A percentile compares a stretch with the other conserved stretches of the same genome.
Evolutionary conservation across 2,113 vertebrate species (phyloP).

Genomic region (Columba livia): DNA sequence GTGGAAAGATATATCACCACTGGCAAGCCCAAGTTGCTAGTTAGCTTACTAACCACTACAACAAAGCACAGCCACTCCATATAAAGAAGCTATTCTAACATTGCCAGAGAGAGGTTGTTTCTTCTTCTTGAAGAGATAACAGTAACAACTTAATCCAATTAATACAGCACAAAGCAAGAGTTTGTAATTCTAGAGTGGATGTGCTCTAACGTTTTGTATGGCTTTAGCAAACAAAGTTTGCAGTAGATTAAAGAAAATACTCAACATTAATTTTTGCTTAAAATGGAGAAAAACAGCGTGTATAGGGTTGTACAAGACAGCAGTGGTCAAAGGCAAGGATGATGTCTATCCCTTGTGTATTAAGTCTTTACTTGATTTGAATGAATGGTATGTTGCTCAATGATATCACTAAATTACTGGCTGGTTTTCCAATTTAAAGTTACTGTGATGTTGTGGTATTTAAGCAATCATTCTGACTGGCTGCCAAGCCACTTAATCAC

Average conservation of each 20-base stretch:
- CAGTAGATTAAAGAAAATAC: slow-evolving; percentile 12
- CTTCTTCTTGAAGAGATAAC: neutral
- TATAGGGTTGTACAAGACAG: neutral
- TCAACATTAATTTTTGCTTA: slow-evolving; percentile 11
- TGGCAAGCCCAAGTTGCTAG: neutral
- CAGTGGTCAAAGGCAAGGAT: slow-evolving; percentile 4
- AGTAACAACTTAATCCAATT: slow-evolving; percentile 26
- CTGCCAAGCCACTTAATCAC: slow-evolving; percentile 60
- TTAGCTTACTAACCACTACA: neutral
- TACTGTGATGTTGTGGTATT: slow-evolving; percentile 7
- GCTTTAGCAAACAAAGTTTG: neutral
- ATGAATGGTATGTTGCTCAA: slow-evolving; percentile 29
- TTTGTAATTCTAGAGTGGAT: neutral
- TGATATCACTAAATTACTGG: slow-evolving; percentile 41
- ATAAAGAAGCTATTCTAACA: neutral
- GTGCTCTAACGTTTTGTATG: neutral
- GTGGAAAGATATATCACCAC: neutral
- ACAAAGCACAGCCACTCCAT: neutral
- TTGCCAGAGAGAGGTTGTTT: neutral
- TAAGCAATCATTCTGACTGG: slow-evolving; percentile 14
- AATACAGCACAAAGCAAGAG: slow-evolving; percentile 14
- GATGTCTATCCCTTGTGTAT: neutral
- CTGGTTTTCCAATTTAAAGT: slow-evolving; percentile 60
- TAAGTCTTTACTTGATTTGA: slow-evolving; percentile 23
- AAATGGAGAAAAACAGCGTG: neutral